phyloP scores from a whole-genome alignment of 1,140 invertebrate species.

The Goniozus legneri region DNA sequence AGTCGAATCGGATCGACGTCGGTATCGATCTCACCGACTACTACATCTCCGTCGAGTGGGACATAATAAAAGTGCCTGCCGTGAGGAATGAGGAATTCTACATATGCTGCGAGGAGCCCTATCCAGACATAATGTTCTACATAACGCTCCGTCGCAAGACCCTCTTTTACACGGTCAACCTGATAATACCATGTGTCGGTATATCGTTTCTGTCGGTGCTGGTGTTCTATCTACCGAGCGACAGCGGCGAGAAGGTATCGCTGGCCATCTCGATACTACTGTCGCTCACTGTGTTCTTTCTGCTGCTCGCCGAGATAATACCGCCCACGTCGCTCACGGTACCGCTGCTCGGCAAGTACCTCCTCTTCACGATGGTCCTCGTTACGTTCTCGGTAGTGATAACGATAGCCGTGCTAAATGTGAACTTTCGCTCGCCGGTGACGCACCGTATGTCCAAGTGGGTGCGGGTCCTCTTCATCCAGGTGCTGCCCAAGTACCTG shows the following conservation, averaged over 20 bases:
- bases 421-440: slow-evolving; percentile 97
- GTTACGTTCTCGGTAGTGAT: slow-evolving; percentile 97
- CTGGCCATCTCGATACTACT: slow-evolving; percentile 98
- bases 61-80: slow-evolving; percentile 87
- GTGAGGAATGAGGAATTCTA: slow-evolving; percentile 86
- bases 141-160: slow-evolving; percentile 94
- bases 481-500: slow-evolving; percentile 81
- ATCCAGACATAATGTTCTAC: slow-evolving; percentile 97
- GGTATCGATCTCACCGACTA: slow-evolving; percentile 92
- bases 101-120: slow-evolving; percentile 87
- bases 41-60: slow-evolving; percentile 97
- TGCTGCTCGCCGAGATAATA: slow-evolving; percentile 96
- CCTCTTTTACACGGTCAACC: slow-evolving; percentile 95
- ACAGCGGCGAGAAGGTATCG: slow-evolving; percentile 96
- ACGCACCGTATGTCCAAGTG: slow-evolving; percentile 93
- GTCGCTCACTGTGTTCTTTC: slow-evolving; percentile 97
- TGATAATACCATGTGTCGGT: slow-evolving; percentile 94
- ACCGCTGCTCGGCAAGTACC: slow-evolving; percentile 95
- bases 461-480: slow-evolving; percentile 85
- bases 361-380: slow-evolving; percentile 98
- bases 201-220: slow-evolving; percentile 96
- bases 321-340: slow-evolving; percentile 98
- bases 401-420: slow-evolving; percentile 96
- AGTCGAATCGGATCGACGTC: slow-evolving; percentile 77
- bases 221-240: slow-evolving; percentile 97